Evolutionary conservation across 2,797 vertebrate species (phyloP), one percentile per base, ranked within the genome.

Genomic region (Trematomus bernacchii): DNA sequence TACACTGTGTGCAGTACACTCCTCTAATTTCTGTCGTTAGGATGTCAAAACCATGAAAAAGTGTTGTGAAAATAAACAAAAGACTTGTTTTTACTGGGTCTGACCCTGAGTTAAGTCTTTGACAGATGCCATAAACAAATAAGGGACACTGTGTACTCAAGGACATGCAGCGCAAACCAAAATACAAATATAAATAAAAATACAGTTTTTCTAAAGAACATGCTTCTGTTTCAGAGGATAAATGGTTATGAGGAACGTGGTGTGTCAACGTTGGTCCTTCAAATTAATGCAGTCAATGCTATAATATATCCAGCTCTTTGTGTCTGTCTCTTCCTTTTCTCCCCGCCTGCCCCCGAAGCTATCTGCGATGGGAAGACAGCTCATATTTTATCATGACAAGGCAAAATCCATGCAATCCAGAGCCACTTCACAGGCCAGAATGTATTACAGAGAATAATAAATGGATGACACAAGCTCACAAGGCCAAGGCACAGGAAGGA

Each of bases 341-440:
- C 55, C 59, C 52, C 12, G 48, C 46, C 51, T 44, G 43, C 13
- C 47, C 52, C 30, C 0, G 16, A 47, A 78, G 72, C 30, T 69
- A 76, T 82, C 47, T 68, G 54, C 68, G 47, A 52, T 51, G 30
- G 40, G 27, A 48, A 88, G 66, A 80, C 68, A 64, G 76, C 77
- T 87, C 84, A 79, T 87, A 79, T 91, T 87, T 90, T 84, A 89
- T 80, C 73, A 66, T 83, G 84, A 84, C 80, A 77, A 82, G 66
- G 73, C 61, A 76, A 84, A 89, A 70, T 79, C 78, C 57, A 75
- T 69, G 51, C 59, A 79, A 81, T 66, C 51, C 77, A 71, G 67
- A 88, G 47, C 30, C 71, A 66, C 47, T 76, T 85, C 71, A 74
- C 68, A 77, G 61, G 43, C 52, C 81, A 79, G 70, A 77, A 74